Conservation (phyloP, 2,113 vertebrate species). For the Archocentrus centrarchus region DNA sequence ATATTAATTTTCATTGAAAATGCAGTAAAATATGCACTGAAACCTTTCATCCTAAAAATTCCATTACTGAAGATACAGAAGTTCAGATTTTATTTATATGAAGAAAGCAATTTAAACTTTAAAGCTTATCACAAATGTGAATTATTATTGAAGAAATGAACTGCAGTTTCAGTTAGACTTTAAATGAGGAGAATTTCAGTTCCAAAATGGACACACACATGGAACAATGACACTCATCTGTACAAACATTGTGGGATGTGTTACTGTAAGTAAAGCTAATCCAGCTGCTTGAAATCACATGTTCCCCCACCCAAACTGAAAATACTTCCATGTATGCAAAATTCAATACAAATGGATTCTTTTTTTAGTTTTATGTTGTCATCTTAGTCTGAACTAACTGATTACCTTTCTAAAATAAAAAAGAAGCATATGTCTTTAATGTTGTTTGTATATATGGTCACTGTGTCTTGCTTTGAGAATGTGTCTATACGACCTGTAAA, state of each 20-base stretch:
- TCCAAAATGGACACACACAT: background rate
- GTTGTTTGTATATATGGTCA: accelerated
- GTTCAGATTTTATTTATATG: background rate
- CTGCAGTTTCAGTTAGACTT: conserved; percentile 8
- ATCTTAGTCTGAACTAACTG: accelerated
- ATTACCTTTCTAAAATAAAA: background rate
- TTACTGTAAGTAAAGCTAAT: background rate
- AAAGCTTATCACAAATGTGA: conserved; percentile 18
- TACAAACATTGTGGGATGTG: background rate
- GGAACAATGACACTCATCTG: background rate
- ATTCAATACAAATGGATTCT: too few species aligned
- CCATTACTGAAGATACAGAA: background rate
- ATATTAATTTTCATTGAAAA: background rate
- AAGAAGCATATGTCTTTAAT: background rate
- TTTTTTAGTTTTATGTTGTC: background rate
- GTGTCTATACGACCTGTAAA: background rate
- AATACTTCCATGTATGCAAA: too few species aligned
- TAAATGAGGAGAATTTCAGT: conserved; percentile 6
- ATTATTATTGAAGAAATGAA: conserved; percentile 30
- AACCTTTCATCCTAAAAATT: background rate
- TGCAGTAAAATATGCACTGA: background rate
- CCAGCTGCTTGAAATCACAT: background rate
- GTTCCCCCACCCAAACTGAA: background rate
- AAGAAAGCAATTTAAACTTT: background rate
- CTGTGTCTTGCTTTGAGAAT: accelerated